phyloP scores from a whole-genome alignment of 2,888 invertebrate genomes.

The Pollenia griseotomentosa region DNA sequence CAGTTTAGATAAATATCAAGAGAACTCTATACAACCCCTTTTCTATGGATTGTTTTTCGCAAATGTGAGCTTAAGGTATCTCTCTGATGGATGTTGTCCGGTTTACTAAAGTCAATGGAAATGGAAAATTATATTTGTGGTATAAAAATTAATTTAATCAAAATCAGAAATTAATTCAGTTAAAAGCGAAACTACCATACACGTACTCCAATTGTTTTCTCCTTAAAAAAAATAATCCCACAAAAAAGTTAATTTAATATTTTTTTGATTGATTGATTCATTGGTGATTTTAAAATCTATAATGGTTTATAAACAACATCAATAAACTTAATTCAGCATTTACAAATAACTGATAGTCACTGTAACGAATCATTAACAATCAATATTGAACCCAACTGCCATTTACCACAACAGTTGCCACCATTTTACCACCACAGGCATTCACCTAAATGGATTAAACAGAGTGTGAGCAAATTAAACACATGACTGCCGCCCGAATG shows the following conservation, averaged over 20 bases:
- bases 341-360: constrained; percentile 16
- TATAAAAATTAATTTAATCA: no score
- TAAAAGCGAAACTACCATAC: no score
- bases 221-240: no score
- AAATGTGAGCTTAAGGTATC: no score
- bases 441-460: not conserved
- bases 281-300: constrained; percentile 2
- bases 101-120: no score
- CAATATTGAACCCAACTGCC: not conserved
- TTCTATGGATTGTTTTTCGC: no score
- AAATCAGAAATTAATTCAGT: no score
- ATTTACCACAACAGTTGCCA: not conserved
- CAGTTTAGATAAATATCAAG: no score
- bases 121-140: no score
- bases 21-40: no score
- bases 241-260: not conserved
- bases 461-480: constrained; percentile 1
- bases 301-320: constrained; percentile 11
- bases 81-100: no score
- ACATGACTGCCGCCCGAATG: not conserved
- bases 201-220: no score
- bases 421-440: not conserved
- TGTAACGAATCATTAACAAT: constrained; percentile 32
- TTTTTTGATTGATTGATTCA: constrained; percentile 33
- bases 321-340: not conserved